phyloP scores from a whole-genome alignment of 2,888 invertebrate species.

The Amblyteles armatorius region DNA sequence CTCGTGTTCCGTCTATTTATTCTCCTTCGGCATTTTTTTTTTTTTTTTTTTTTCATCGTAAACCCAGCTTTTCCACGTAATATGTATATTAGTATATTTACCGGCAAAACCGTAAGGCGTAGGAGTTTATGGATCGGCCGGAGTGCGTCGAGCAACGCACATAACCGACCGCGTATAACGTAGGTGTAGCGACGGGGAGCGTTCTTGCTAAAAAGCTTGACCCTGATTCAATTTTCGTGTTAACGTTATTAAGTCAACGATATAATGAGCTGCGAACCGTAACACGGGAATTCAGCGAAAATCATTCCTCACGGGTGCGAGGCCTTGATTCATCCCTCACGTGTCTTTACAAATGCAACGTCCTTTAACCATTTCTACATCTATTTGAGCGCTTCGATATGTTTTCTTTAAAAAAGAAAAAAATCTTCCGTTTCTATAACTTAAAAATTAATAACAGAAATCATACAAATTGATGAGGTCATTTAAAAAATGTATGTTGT shows the following conservation, averaged over 20 bases:
- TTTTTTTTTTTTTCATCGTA: neutral
- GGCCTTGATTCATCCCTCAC: neutral
- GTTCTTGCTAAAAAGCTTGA: neutral
- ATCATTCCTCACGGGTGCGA: neutral
- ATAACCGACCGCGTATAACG: neutral
- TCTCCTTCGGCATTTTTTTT: neutral
- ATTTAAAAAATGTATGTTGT: no score
- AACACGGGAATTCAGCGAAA: neutral
- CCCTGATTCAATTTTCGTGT: conserved; percentile 21
- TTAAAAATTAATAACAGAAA: no score
- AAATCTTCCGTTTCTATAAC: no score
- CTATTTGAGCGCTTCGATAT: no score
- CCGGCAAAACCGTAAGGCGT: neutral
- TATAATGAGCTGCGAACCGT: neutral
- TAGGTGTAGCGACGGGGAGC: neutral
- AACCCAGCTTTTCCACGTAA: neutral
- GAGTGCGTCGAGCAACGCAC: neutral
- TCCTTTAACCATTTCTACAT: neutral
- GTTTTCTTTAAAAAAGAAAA: no score
- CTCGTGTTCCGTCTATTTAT: neutral
- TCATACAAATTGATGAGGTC: no score
- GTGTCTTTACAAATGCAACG: no score
- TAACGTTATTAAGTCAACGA: neutral
- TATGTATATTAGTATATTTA: conserved; percentile 6
- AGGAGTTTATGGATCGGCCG: neutral